These are phyloP conservation scores for Etheostoma nigrum DNA, from an alignment of 2,797 vertebrate species.

Conservation along the genomic window DNA sequence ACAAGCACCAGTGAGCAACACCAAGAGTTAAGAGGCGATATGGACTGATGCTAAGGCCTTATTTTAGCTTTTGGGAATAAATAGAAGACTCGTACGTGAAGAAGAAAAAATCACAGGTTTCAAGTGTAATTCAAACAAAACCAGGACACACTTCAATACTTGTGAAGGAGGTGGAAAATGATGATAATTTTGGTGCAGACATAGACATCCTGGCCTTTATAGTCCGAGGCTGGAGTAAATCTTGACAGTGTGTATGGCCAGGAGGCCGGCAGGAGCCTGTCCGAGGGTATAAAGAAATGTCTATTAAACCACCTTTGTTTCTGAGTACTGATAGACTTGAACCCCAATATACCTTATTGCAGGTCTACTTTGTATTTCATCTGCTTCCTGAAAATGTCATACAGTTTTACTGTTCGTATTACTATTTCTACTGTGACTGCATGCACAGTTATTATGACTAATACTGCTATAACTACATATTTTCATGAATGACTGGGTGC, in stretches of 20 bases:
- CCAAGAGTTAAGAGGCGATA: constrained; percentile 24
- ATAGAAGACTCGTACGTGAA: not conserved
- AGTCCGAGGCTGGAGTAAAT: not conserved
- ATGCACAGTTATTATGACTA: constrained; percentile 6
- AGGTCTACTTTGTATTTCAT: constrained; percentile 1
- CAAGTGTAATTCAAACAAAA: not conserved
- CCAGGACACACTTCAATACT: not conserved
- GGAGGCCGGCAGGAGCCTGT: not conserved
- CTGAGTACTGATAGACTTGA: not conserved
- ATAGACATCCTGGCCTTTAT: not conserved
- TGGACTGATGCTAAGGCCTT: constrained; percentile 20
- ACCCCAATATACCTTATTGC: not conserved
- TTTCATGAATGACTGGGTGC: constrained; percentile 5
- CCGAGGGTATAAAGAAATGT: not conserved
- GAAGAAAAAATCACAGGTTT: not conserved
- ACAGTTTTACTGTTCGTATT: constrained; percentile 6
- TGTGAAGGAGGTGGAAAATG: not conserved
- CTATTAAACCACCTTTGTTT: not conserved
- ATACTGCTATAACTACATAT: constrained; percentile 5
- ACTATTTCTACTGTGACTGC: constrained; percentile 1
- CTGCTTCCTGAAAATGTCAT: not conserved
- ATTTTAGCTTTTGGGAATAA: constrained; percentile 7
- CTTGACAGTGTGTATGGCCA: not conserved
- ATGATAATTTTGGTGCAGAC: not conserved
- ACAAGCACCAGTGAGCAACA: constrained; percentile 44